Evolutionary conservation across 2,113 vertebrate genomes (phyloP).

Genomic region (Vulpes ferrilata): DNA sequence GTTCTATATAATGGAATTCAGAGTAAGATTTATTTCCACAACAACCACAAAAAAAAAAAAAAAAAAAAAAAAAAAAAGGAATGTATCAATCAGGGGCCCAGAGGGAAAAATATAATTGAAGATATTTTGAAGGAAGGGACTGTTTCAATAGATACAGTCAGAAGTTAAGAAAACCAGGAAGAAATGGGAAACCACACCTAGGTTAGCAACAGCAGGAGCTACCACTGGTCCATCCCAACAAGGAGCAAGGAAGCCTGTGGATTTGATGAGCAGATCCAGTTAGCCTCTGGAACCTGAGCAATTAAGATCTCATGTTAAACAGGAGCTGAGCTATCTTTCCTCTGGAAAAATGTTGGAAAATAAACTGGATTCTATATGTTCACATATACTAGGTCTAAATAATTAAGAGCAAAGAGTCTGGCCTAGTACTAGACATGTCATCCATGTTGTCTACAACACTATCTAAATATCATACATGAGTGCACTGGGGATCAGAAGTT

Average conservation of each 20-base stretch:
- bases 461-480: not conserved
- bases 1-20: not conserved
- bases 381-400: not conserved
- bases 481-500: not conserved
- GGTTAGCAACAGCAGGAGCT: not conserved
- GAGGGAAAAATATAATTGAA: not conserved
- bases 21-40: not conserved
- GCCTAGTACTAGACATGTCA: not conserved
- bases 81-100: not conserved
- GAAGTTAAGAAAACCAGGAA: not conserved
- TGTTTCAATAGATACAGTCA: not conserved
- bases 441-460: not conserved
- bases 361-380: not conserved
- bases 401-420: not conserved
- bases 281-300: not conserved
- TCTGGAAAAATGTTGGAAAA: not conserved
- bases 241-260: not conserved
- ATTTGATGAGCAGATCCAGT: not conserved
- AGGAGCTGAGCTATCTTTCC: not conserved
- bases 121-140: not conserved
- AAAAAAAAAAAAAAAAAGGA: not conserved
- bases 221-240: not conserved
- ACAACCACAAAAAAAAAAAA: not conserved
- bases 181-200: not conserved
- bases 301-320: not conserved